phyloP scores from a whole-genome alignment of 2,888 invertebrate genomes.

The Drosophila formosana region DNA sequence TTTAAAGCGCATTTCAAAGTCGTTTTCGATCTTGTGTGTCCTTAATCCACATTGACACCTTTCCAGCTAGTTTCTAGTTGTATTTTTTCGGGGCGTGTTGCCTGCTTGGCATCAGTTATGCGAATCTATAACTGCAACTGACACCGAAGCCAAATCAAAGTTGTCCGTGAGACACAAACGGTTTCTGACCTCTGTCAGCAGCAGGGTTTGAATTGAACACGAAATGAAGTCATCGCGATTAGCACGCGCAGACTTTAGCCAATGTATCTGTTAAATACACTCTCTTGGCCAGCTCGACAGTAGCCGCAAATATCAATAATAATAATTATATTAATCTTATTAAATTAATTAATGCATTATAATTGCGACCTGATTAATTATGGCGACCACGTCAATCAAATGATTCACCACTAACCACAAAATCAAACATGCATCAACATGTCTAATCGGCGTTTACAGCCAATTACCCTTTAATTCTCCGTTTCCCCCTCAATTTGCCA shows the following conservation, averaged over 20 bases:
- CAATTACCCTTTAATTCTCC: not conserved
- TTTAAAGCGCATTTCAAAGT: constrained; percentile 27
- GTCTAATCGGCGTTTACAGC: constrained; percentile 13
- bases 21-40: constrained; percentile 8
- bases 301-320: constrained; percentile 39
- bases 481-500: constrained; percentile 18
- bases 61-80: constrained; percentile 9
- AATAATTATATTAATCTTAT: constrained; percentile 13
- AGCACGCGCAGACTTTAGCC: constrained; percentile 50
- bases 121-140: constrained; percentile 24
- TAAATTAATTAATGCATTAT: constrained; percentile 54
- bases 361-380: constrained; percentile 34
- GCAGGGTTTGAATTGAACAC: constrained; percentile 39
- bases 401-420: constrained; percentile 7
- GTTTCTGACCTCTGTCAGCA: constrained; percentile 64
- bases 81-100: constrained; percentile 2
- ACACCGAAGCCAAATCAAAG: constrained; percentile 44
- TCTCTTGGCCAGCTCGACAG: constrained; percentile 6
- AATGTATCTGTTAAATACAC: constrained; percentile 58
- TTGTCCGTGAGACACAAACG: constrained; percentile 55
- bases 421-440: constrained; percentile 22
- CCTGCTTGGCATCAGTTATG: constrained; percentile 12
- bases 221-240: constrained; percentile 79
- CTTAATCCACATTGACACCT: constrained; percentile 52
- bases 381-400: constrained; percentile 10